These are phyloP conservation scores for Conops quadrifasciatus DNA, from an alignment of 2,888 invertebrate genomes.

Conservation along the genomic window DNA sequence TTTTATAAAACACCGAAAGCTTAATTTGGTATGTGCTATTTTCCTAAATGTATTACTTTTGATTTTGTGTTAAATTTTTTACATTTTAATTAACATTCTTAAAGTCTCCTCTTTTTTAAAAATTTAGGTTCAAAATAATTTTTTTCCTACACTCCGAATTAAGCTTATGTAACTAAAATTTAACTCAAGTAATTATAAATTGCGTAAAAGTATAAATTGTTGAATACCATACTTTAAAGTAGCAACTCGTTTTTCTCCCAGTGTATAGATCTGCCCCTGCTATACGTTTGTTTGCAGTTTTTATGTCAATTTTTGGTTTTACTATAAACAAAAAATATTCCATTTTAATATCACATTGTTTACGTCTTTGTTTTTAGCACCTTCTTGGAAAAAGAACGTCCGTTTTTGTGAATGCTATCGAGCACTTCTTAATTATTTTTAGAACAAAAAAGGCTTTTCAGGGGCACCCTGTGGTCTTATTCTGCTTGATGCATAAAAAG, in stretches of 20 bases:
- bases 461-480: too few species aligned
- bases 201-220: too few species aligned
- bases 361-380: conserved; percentile 66
- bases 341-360: conserved; percentile 63
- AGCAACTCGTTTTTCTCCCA: conserved; percentile 21
- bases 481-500: conserved; percentile 6
- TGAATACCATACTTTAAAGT: not conserved
- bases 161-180: too few species aligned
- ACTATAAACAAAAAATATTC: conserved; percentile 40
- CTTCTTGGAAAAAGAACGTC: conserved; percentile 47
- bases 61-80: conserved; percentile 46
- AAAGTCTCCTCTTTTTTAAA: conserved; percentile 43
- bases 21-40: conserved; percentile 59
- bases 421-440: conserved; percentile 21
- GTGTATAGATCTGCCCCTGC: conserved; percentile 16
- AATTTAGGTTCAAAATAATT: conserved; percentile 27
- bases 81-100: conserved; percentile 38
- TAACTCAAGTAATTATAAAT: not conserved
- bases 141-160: not conserved
- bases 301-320: conserved; percentile 45
- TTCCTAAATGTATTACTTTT: conserved; percentile 47
- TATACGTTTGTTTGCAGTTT: conserved; percentile 42
- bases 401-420: conserved; percentile 21
- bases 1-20: conserved; percentile 64
- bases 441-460: too few species aligned